A percentile compares a stretch with the other conserved stretches of the same genome.
Conservation (phyloP, 2,797 vertebrate species). For the Parambassis ranga region DNA sequence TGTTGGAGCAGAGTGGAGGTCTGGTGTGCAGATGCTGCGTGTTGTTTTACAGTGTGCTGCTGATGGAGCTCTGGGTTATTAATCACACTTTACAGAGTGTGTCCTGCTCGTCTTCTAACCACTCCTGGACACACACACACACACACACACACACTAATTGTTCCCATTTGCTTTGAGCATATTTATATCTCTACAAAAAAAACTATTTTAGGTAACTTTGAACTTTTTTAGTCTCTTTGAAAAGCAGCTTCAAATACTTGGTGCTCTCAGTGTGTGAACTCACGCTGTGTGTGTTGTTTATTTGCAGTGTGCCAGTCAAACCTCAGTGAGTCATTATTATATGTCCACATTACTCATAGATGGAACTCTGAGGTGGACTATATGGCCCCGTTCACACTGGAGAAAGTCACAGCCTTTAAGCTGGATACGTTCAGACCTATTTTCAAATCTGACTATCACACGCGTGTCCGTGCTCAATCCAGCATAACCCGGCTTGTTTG, state of each 20-base stretch:
- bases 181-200: conserved; percentile 39
- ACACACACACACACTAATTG: conserved; percentile 15
- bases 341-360: conserved; percentile 1
- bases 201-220: conserved; percentile 59
- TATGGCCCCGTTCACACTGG: no score
- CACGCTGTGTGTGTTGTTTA: conserved; percentile 2
- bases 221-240: conserved; percentile 54
- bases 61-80: conserved; percentile 27
- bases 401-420: no score
- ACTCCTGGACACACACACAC: background rate
- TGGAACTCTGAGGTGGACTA: no score
- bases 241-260: conserved; percentile 36
- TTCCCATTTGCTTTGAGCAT: conserved; percentile 40
- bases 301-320: background rate
- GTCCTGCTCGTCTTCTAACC: background rate
- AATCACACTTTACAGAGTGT: conserved; percentile 34
- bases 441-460: no score
- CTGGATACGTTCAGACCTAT: no score
- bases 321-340: background rate
- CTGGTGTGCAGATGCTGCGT: background rate
- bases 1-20: no score
- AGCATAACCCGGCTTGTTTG: no score
- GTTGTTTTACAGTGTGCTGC: background rate
- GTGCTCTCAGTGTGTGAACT: background rate
- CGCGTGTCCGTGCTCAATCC: no score